These are phyloP conservation scores for Sebastes iracundus DNA, from an alignment of 2,797 vertebrate genomes.

Conservation along the genomic window DNA sequence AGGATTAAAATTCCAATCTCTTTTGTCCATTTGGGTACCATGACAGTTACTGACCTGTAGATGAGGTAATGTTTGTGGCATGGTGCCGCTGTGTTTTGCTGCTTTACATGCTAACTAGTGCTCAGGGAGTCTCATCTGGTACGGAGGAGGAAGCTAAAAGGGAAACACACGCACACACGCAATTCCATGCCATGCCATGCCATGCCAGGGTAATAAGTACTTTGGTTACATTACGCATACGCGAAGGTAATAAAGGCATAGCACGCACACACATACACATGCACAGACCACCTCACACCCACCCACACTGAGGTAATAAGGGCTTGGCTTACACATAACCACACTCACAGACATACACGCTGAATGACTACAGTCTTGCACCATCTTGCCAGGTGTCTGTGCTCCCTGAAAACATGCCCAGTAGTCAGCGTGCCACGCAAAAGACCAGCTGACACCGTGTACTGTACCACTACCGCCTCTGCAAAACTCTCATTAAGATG, in stretches of 20 bases:
- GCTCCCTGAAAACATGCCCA: slow-evolving; percentile 37
- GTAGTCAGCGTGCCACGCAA: not conserved
- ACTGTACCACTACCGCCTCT: slow-evolving; percentile 4
- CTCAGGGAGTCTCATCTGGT: slow-evolving; percentile 40
- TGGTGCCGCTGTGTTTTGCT: slow-evolving; percentile 1
- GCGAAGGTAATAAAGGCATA: slow-evolving; percentile 59
- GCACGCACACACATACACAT: slow-evolving; percentile 4
- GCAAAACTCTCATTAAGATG: slow-evolving; percentile 11
- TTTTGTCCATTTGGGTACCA: not conserved
- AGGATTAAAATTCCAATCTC: not conserved
- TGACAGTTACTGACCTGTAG: not conserved
- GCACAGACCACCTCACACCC: slow-evolving; percentile 53
- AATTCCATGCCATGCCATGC: not conserved
- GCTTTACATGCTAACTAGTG: slow-evolving; percentile 27
- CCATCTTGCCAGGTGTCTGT: slow-evolving; percentile 54
- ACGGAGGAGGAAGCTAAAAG: slow-evolving; percentile 23
- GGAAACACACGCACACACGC: slow-evolving; percentile 1
- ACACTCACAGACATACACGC: slow-evolving; percentile 30
- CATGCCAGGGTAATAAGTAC: slow-evolving; percentile 50
- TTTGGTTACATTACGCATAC: slow-evolving; percentile 57
- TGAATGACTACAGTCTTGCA: slow-evolving; percentile 44
- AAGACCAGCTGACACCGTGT: slow-evolving; percentile 19
- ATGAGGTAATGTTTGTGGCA: not conserved
- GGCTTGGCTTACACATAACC: slow-evolving; percentile 53
- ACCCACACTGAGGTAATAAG: slow-evolving; percentile 60